A percentile compares a stretch with the other conserved stretches of the same genome.
Conservation (phyloP, 2,888 invertebrate genomes). For the Xestoiulus laeticollis region DNA sequence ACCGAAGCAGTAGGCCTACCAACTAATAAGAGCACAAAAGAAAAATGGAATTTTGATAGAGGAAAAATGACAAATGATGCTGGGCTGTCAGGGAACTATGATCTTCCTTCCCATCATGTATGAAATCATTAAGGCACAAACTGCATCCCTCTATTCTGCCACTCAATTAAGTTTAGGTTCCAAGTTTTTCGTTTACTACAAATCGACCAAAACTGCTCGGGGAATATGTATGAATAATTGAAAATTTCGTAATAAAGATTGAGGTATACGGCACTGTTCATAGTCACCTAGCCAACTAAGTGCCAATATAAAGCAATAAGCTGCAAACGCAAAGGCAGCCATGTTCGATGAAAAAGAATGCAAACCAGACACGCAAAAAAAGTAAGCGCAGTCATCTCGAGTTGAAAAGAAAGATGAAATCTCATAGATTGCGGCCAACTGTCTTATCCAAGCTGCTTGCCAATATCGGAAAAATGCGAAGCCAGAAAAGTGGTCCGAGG, state of each 20-base stretch:
- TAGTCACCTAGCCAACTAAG: background rate
- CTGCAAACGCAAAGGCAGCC: background rate
- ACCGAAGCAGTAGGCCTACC: conserved; percentile 38
- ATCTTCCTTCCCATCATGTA: conserved; percentile 50
- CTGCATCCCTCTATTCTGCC: conserved; percentile 43
- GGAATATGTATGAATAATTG: conserved; percentile 52
- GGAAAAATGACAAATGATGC: conserved; percentile 52
- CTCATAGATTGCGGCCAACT: conserved; percentile 11
- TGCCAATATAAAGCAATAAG: background rate
- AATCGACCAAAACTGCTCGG: conserved; percentile 51
- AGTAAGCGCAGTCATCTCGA: background rate
- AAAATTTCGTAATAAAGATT: conserved; percentile 46
- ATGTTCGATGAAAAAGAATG: background rate
- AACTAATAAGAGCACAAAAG: conserved; percentile 53
- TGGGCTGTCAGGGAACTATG: conserved; percentile 48
- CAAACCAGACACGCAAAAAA: background rate
- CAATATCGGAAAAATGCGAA: conserved; percentile 27
- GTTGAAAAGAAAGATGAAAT: conserved; percentile 41
- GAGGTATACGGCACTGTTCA: conserved; percentile 38
- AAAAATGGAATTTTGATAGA: conserved; percentile 54
- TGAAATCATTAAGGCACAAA: conserved; percentile 51
- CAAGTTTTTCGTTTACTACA: conserved; percentile 48
- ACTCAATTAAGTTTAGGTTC: conserved; percentile 41
- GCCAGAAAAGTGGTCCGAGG: conserved; percentile 39
- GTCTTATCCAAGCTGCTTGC: conserved; percentile 23